phyloP scores from a whole-genome alignment of 2,888 invertebrate genomes.

The Hetaerina titia region DNA sequence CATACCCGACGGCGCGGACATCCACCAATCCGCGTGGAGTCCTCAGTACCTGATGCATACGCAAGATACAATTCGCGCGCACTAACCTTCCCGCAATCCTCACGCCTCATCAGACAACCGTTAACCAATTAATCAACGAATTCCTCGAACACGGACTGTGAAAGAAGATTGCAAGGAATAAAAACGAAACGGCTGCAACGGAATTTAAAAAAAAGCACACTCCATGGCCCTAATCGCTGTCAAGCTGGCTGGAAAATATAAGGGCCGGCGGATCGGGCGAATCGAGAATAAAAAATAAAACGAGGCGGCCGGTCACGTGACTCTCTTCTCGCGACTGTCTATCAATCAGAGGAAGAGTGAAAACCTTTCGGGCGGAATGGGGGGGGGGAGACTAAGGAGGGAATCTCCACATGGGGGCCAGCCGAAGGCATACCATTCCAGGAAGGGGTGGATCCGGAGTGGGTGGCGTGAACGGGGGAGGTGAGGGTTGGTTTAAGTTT shows the following conservation, averaged over 20 bases:
- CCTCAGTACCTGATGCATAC: background rate
- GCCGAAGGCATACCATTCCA: background rate
- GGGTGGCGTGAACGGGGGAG: background rate
- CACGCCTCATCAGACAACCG: background rate
- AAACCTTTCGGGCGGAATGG: background rate
- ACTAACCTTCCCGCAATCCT: background rate
- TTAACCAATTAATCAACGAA: slow-evolving; percentile 9
- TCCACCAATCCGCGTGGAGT: background rate
- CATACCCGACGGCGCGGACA: background rate
- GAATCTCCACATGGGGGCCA: background rate
- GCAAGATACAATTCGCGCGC: background rate
- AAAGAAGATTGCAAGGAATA: background rate
- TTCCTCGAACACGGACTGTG: background rate
- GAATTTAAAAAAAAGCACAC: too few relatives aligned
- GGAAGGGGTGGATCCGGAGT: background rate
- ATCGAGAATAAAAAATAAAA: background rate
- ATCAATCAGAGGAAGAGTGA: slow-evolving; percentile 19
- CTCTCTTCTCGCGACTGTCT: background rate
- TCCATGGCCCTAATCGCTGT: too few relatives aligned
- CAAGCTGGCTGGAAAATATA: too few relatives aligned
- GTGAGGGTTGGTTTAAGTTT: background rate
- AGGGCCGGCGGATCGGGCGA: too few relatives aligned
- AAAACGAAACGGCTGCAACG: background rate
- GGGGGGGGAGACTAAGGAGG: background rate
- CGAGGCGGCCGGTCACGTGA: background rate